Evolutionary conservation across 2,113 vertebrate species (phyloP).

Genomic region (Trichomycterus rosablanca): DNA sequence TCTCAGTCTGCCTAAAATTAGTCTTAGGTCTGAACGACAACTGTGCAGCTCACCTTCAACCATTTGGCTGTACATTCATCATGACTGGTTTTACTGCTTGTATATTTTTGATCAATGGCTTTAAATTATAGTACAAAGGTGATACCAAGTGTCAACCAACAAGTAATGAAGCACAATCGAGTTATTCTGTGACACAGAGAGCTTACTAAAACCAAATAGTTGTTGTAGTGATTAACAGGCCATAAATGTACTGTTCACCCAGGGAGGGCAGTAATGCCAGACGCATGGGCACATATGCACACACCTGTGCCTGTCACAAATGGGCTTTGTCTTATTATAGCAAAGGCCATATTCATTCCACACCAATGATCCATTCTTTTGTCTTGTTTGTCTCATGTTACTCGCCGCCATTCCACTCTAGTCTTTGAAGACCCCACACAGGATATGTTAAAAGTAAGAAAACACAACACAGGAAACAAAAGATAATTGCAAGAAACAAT

Average conservation of each 20-base stretch:
- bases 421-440: neutral
- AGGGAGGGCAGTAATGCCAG: slow-evolving; percentile 15
- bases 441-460: neutral
- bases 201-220: slow-evolving; percentile 3
- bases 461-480: no score
- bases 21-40: no score
- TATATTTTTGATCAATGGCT: no score
- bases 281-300: slow-evolving; percentile 21
- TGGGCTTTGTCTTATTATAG: slow-evolving; percentile 45
- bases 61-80: no score
- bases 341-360: neutral
- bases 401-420: neutral
- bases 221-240: neutral
- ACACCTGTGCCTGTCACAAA: slow-evolving; percentile 50
- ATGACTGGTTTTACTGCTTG: no score
- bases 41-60: no score
- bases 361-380: slow-evolving; percentile 12
- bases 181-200: no score
- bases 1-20: no score
- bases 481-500: no score
- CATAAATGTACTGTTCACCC: slow-evolving; percentile 1
- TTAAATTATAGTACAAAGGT: no score
- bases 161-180: no score
- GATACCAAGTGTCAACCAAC: no score
- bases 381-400: slow-evolving; percentile 6